These are phyloP conservation scores for Tyrannus savana DNA, from an alignment of 2,113 vertebrate species.

Conservation along the genomic window DNA sequence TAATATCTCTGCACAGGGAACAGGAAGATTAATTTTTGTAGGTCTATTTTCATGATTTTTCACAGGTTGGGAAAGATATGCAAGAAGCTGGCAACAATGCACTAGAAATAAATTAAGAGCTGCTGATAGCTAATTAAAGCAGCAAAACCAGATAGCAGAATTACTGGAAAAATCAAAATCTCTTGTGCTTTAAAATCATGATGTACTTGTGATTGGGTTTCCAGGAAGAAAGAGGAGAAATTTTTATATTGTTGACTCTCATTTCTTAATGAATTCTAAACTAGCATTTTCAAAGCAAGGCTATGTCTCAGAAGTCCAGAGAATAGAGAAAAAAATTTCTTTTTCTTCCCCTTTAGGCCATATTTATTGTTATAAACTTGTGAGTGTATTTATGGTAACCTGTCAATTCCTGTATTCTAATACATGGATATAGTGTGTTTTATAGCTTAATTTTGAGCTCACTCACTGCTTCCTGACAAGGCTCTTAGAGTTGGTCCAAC, in stretches of 20 bases:
- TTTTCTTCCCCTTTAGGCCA: not conserved
- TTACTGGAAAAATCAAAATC: not conserved
- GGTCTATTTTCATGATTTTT: constrained; percentile 34
- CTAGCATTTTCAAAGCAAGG: not conserved
- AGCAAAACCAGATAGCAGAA: not conserved
- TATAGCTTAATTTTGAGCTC: not conserved
- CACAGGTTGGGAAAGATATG: not conserved
- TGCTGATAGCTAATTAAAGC: constrained; percentile 46
- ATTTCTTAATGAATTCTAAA: not conserved
- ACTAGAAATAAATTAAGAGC: constrained; percentile 24
- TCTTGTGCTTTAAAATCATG: not conserved
- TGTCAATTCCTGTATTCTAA: not conserved
- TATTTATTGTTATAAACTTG: not conserved
- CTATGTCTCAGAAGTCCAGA: not conserved
- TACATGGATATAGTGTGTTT: not conserved
- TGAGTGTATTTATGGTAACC: not conserved
- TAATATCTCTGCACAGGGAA: constrained; percentile 44
- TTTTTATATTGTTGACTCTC: not conserved
- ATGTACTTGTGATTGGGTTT: not conserved
- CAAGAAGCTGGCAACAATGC: not conserved
- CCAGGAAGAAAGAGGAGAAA: not conserved
- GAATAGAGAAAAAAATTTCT: rapidly evolving
- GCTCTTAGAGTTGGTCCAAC: not conserved
- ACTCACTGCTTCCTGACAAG: not conserved
- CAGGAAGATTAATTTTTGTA: constrained; percentile 50